phyloP scores from a whole-genome alignment of 2,888 invertebrate genomes.

The Melitaea athalia region DNA sequence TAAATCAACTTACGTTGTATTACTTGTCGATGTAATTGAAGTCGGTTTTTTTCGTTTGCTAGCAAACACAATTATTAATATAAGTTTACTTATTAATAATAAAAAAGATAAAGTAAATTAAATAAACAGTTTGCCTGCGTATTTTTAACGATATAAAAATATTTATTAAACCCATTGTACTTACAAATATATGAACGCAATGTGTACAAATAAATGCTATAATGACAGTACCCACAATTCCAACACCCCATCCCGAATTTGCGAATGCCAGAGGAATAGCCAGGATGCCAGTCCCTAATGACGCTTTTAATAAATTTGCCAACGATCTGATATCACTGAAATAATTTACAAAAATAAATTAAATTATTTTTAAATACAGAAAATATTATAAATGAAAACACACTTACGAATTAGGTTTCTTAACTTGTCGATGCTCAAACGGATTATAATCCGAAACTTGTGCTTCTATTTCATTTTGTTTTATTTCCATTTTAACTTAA shows the following conservation, averaged over 20 bases:
- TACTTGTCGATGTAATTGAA: too few species aligned
- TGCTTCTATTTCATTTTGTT: constrained; percentile 32
- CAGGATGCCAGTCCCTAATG: constrained; percentile 87
- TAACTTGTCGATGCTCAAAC: constrained; percentile 65
- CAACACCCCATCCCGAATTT: constrained; percentile 86
- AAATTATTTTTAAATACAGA: too few species aligned
- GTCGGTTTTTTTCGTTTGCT: too few species aligned
- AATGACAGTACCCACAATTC: constrained; percentile 78
- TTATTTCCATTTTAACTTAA: constrained; percentile 28
- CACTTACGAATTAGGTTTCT: constrained; percentile 72
- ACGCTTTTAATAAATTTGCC: constrained; percentile 73
- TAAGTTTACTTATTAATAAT: too few species aligned
- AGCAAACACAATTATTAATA: too few species aligned
- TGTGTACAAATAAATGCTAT: constrained; percentile 72
- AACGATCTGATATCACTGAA: constrained; percentile 69
- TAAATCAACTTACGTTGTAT: too few species aligned
- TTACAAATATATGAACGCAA: constrained; percentile 76
- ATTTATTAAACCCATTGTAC: constrained; percentile 42
- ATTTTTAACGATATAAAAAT: not conserved
- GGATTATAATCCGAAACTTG: constrained; percentile 58
- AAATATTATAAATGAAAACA: not conserved
- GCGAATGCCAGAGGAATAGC: constrained; percentile 87
- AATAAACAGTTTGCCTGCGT: too few species aligned
- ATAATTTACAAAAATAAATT: not conserved
- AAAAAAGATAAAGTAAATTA: too few species aligned